Base-by-base conservation (phyloP, 2,113 vertebrate genomes). In the Cebus imitator region DNA sequence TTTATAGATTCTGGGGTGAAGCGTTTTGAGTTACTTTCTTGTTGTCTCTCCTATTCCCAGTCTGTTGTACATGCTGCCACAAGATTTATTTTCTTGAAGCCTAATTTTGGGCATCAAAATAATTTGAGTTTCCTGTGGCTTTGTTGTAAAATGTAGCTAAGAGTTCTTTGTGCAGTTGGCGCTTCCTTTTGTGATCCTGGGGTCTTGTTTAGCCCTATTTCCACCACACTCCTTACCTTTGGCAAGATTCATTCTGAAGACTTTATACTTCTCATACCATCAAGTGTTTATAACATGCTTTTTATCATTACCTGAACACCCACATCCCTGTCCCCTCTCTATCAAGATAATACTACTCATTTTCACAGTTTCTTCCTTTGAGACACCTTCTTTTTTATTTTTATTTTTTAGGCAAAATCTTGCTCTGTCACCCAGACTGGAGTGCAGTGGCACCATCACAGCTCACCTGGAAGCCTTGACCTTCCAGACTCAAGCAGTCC, bases 21-120 rank as follows among this genome's bases (percentile, higher is more conserved):
- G 17, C 32, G n/a, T 58, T 30, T 25, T 97, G 9, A 52, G 12
- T 83, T 75, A 25, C 27, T 78, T 92, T 50, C 20, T 45, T 73
- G 78, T 94, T 45, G 17, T 55, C 55, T 84, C 52, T 88, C 18
- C 50, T 68, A 0, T 57, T 82, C 43, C 11, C 17, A 55, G 8
- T 75, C 61, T 92, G 45, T 50, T 57, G 52, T 95, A 2, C 18
- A 43, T 55, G 52, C 10, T 55, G 7, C 50, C 78, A n/a, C 37
- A 27, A n/a, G 11, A 55, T 73, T 78, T 18, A 81, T 85, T 86
- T 92, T 96, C 58, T 90, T 16, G 5, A 90, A 96, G 50, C 27
- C n/a, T 90, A 55, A 8, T 86, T 91, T 81, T 45, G 61, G 45
- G 37, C 8, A 8, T 57, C 13, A 37, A 45, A 0, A 9, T 81